Base-by-base conservation (phyloP, 2,888 invertebrate species). In the Shargacucullia verbasci region DNA sequence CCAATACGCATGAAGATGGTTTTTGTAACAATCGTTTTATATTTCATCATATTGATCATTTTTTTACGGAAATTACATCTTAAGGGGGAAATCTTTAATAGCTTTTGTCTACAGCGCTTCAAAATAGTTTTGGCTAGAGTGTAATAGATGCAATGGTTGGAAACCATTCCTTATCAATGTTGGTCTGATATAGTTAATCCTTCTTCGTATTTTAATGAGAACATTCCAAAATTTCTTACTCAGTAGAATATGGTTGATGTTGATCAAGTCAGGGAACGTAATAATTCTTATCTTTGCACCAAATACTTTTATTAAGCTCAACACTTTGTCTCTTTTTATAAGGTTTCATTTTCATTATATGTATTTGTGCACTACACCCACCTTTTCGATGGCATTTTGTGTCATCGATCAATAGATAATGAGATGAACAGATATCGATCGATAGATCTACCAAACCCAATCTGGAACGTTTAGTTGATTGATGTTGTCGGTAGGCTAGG, bases 171-270 rank as follows among this genome's bases (percentile, higher is more conserved):
- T 45, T 59, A 54, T 58, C 44, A 44, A 57, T 54, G 48, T 75
- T 57, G 62, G 59, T 59, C 73, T 72, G 47, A 63, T 50, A 49
- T 74, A 58, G 50, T 49, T 60, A 59, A 59, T 55, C 40, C 59
- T 69, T 62, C 52, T 64, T 74, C 50, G 56, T 74, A 63, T 53
- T 66, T 62, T 73, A 79, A 76, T 54, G 58, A 82, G 77, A 80
- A 88, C 88, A 88, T 88, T 88, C 88, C 88, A 88, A 87, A 80
- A 79, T 85, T 83, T 80, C 76, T 81, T 77, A 83, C 63, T 38
- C 40, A 56, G 10, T 70, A 58, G 27, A 40, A 25, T 56, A 49
- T 53, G 35, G 7, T 55, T 41, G 52, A 59, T 68, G 29, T 70
- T 65, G 70, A 65, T 62, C 47, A 50, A 52, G 69, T 53, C 67